Base-by-base conservation (phyloP, 2,113 vertebrate genomes). In the Calyptomena viridis region DNA sequence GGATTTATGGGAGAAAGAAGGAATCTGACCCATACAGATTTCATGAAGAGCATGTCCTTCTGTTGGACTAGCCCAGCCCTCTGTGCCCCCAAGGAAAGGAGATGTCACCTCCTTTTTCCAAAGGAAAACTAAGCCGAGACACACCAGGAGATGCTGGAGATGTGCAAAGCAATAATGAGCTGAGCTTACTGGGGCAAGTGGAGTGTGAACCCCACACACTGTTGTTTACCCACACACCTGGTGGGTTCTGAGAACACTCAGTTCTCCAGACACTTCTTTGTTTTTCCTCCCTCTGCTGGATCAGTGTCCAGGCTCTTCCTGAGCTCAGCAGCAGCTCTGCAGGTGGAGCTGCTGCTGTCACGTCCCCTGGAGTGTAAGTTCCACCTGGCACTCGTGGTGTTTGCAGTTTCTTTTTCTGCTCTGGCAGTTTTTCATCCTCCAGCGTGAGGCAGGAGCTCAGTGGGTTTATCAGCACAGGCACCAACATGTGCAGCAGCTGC, bases 301-400 rank as follows among this genome's bases (percentile, higher is more conserved):
- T 17, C 13, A 2, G 4, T 17, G 59, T 66, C 59, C 33, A 50
- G 53, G 40, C 20, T 55, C 14, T n/a, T 55, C 25, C 50, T 9
- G 44, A 44, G 60, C 11, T 33, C 46, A 50, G 67, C 68, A 62
- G 83, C 25, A 79, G 25, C 46, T 1, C 67, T 66, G 73, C 68
- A 58, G 67, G 39, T 35, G 39, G 46, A 59, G 77, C 39, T 59
- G 60, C 40, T 46, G 39, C 2, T 9, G 14, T 22, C 31, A 3
- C 5, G 13, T 44, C 75, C 55, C 2, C 0, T 25, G 64, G n/a
- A 59, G 35, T 1, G 0, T 9, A 5, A 11, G 3, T 63, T 55
- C 14, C 8, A 5, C 67, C 59, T 79, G 87, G 53, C 27, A 21
- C 37, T 78, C 42, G 3, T 0, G 2, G 52, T 31, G 33, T 37